Evolutionary conservation across 2,797 vertebrate species (phyloP).

Genomic region (Spinibarbus caldwelli): DNA sequence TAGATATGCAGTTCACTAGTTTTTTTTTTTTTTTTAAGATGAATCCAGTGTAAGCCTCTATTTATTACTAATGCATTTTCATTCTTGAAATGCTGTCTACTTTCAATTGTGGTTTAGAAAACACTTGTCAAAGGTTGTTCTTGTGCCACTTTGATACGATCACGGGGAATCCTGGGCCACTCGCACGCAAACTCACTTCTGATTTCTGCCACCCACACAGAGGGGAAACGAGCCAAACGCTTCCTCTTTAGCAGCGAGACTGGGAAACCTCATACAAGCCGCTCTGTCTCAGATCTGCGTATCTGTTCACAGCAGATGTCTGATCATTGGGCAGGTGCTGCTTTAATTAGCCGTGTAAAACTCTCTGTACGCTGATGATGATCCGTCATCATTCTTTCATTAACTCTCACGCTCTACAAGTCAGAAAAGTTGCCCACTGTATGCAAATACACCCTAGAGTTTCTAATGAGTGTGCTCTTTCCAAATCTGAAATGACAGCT

Average conservation of each 20-base stretch:
- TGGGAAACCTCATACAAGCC: background rate
- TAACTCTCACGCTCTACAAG: background rate
- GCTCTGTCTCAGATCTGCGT: background rate
- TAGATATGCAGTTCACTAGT: background rate
- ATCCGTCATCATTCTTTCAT: background rate
- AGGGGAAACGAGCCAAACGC: background rate
- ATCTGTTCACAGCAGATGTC: conserved; percentile 14
- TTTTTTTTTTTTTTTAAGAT: background rate
- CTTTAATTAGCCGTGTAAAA: background rate
- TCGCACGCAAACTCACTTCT: conserved; percentile 29
- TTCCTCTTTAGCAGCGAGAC: conserved; percentile 10
- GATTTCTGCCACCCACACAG: conserved; percentile 27
- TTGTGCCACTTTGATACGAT: background rate
- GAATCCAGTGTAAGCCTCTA: too few relatives aligned
- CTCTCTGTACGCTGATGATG: background rate
- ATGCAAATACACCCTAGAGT: background rate
- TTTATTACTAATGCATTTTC: background rate
- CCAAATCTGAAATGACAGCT: conserved; percentile 13
- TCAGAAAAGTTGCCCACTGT: background rate
- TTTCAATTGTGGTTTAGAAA: conserved; percentile 23
- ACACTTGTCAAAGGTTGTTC: background rate
- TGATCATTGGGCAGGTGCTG: background rate
- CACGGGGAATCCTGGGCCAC: conserved; percentile 16
- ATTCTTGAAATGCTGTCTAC: background rate
- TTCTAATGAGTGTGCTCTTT: background rate